Percentiles rank a stretch among this genome's conserved stretches.
Evolutionary conservation across 2,888 invertebrate species (phyloP).

Genomic region (Lissocephala sabroskyi): DNA sequence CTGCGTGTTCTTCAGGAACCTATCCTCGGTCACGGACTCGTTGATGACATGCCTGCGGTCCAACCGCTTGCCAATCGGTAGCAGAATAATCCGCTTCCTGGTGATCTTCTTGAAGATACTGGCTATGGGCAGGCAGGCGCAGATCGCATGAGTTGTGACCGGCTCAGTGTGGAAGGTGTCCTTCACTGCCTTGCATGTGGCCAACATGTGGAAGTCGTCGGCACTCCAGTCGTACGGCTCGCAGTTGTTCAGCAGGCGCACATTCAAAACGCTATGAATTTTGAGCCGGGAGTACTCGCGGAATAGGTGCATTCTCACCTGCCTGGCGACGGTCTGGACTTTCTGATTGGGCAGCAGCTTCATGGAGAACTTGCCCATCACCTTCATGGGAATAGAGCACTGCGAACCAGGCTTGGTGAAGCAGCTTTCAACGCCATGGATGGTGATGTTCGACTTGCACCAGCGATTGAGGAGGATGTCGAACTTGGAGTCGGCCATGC

Average conservation of each 20-base stretch:
- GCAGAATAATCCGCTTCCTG: slow-evolving; percentile 20
- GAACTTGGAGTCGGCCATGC: too few species aligned
- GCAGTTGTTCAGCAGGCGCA: slow-evolving; percentile 13
- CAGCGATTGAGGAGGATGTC: slow-evolving; percentile 30
- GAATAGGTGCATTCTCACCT: slow-evolving; percentile 10
- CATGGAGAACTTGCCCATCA: slow-evolving; percentile 31
- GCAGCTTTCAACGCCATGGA: slow-evolving; percentile 35
- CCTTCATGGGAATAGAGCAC: slow-evolving; percentile 22
- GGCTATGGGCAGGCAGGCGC: slow-evolving; percentile 30
- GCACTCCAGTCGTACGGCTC: slow-evolving; percentile 23
- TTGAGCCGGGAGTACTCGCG: background rate
- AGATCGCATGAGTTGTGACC: slow-evolving; percentile 14
- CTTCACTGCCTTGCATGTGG: background rate
- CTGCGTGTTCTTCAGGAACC: slow-evolving; percentile 16
- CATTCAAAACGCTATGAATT: slow-evolving; percentile 9
- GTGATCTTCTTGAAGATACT: slow-evolving; percentile 20
- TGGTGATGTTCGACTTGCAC: slow-evolving; percentile 27
- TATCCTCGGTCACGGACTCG: slow-evolving; percentile 20
- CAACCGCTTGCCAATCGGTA: slow-evolving; percentile 24
- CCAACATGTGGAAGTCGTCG: background rate
- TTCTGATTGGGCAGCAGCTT: slow-evolving; percentile 36
- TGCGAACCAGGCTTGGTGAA: slow-evolving; percentile 7
- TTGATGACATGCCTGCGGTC: slow-evolving; percentile 23
- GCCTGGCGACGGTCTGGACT: background rate
- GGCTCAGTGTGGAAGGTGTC: slow-evolving; percentile 13